These are phyloP conservation scores for Remorina albescens DNA, from an alignment of 2,797 vertebrate genomes.

Conservation along the genomic window DNA sequence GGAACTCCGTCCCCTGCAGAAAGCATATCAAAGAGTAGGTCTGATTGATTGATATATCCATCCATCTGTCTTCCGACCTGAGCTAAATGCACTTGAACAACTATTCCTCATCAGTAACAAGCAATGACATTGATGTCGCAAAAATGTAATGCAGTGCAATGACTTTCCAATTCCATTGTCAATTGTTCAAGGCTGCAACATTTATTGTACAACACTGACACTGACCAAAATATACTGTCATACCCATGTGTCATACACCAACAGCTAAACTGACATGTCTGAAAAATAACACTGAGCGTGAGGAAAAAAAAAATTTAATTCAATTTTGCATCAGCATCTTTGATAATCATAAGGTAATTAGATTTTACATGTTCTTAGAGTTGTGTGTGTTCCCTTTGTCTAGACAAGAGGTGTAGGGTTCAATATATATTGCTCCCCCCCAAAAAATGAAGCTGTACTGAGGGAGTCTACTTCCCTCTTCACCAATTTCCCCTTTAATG, in stretches of 20 bases:
- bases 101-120: too few species aligned
- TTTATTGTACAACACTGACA: not conserved
- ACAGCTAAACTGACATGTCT: not conserved
- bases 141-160: not conserved
- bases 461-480: slow-evolving; percentile 65
- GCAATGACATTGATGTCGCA: too few species aligned
- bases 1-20: slow-evolving; percentile 96
- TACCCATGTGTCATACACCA: not conserved
- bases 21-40: slow-evolving; percentile 97
- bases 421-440: slow-evolving; percentile 42
- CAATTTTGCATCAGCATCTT: not conserved
- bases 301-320: not conserved
- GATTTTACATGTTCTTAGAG: slow-evolving; percentile 23
- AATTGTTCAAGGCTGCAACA: not conserved
- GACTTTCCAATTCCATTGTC: not conserved
- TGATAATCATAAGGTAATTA: not conserved
- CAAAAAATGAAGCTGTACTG: slow-evolving; percentile 71
- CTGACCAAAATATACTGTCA: not conserved
- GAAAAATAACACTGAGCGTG: not conserved
- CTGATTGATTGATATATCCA: not conserved
- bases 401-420: slow-evolving; percentile 35
- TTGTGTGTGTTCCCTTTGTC: not conserved
- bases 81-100: too few species aligned
- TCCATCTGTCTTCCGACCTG: too few species aligned
- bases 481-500: slow-evolving; percentile 46